Evolutionary conservation across 2,888 invertebrate genomes (phyloP).

Genomic region (Cyclophora albipunctata): DNA sequence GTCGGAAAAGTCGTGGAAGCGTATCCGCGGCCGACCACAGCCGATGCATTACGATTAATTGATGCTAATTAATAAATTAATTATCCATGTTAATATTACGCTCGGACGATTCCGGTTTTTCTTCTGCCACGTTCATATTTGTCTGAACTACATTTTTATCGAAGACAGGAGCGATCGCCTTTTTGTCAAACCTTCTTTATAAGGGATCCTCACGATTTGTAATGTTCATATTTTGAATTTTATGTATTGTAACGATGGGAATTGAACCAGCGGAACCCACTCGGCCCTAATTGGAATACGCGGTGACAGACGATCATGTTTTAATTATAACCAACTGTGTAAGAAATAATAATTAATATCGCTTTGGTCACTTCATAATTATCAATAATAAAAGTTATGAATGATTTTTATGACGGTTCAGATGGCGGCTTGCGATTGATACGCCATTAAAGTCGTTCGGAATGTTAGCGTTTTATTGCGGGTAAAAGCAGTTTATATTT

Average conservation of each 20-base stretch:
- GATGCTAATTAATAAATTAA: constrained; percentile 72
- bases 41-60: constrained; percentile 61
- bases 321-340: constrained; percentile 37
- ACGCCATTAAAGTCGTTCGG: constrained; percentile 21
- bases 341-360: constrained; percentile 44
- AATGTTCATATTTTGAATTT: constrained; percentile 46
- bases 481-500: constrained; percentile 22
- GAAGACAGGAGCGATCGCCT: constrained; percentile 40
- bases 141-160: constrained; percentile 52
- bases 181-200: constrained; percentile 41
- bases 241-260: constrained; percentile 51
- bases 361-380: constrained; percentile 44
- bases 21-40: constrained; percentile 42
- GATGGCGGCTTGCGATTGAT: constrained; percentile 15
- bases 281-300: constrained; percentile 42
- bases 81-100: constrained; percentile 67
- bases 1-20: constrained; percentile 55
- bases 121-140: constrained; percentile 44
- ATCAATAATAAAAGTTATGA: constrained; percentile 29
- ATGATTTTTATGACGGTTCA: constrained; percentile 30
- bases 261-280: constrained; percentile 23
- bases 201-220: constrained; percentile 32
- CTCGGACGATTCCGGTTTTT: constrained; percentile 55
- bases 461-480: background rate
- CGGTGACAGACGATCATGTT: constrained; percentile 44